These are phyloP conservation scores for Apaloderma vittatum DNA, from an alignment of 2,113 vertebrate species.

Conservation along the genomic window DNA sequence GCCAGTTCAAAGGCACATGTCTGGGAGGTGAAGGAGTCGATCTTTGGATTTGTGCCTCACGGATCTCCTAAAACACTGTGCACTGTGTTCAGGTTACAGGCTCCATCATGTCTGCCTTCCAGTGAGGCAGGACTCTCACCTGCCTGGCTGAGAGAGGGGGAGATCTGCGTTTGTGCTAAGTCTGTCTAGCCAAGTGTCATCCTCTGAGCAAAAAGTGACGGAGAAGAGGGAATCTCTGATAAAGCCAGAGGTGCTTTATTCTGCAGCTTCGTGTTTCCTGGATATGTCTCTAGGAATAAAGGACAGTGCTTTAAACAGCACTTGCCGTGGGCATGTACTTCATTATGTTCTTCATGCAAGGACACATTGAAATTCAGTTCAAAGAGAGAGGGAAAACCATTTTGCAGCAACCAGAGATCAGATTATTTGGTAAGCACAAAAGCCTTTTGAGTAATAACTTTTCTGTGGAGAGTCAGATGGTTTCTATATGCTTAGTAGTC, in stretches of 20 bases:
- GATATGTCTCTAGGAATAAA: constrained; percentile 4
- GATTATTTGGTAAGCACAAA: constrained; percentile 37
- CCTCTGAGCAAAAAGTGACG: not conserved
- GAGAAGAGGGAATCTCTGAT: not conserved
- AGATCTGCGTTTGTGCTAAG: not conserved
- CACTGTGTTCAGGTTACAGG: not conserved
- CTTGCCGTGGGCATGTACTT: not conserved
- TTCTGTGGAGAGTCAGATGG: not conserved
- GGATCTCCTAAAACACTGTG: not conserved
- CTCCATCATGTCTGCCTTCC: not conserved
- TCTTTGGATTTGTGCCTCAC: not conserved
- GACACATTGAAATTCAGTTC: constrained; percentile 36
- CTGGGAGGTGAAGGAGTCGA: not conserved
- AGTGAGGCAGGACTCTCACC: not conserved
- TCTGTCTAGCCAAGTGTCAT: not conserved
- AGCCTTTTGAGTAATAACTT: constrained; percentile 29
- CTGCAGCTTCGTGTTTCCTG: not conserved
- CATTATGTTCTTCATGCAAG: constrained; percentile 21
- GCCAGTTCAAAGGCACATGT: not conserved
- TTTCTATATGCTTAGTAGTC: not conserved
- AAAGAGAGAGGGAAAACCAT: constrained; percentile 38
- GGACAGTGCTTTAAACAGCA: not conserved
- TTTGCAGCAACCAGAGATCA: constrained; percentile 38
- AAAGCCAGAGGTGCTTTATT: not conserved
- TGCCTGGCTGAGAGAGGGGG: not conserved